A percentile compares a stretch with the other conserved stretches of the same genome.
Evolutionary conservation across 2,888 invertebrate species (phyloP).

Genomic region (Plagiodera versicolora): DNA sequence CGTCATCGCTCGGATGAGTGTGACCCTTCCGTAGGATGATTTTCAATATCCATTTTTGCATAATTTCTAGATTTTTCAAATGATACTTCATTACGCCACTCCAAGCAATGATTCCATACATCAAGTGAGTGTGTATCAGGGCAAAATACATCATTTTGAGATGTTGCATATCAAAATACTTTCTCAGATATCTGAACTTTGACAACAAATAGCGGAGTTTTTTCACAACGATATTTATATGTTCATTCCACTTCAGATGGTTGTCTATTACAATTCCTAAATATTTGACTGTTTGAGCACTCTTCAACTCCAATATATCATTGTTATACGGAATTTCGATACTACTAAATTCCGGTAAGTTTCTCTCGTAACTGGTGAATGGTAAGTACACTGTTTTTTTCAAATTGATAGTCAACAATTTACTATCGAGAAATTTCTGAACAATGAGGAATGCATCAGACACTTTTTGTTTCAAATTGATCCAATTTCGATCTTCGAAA

Average conservation of each 20-base stretch:
- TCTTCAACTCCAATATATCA: neutral
- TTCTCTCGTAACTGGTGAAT: neutral
- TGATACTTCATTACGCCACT: neutral
- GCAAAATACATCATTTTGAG: neutral
- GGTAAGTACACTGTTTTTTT: neutral
- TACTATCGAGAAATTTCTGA: too few relatives aligned
- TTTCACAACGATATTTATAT: neutral
- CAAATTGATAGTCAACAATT: neutral
- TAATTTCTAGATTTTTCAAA: conserved; percentile 2
- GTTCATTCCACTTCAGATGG: neutral
- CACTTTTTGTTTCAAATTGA: too few relatives aligned
- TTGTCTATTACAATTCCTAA: neutral
- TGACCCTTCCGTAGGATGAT: too few relatives aligned
- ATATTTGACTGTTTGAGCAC: neutral
- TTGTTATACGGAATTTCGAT: neutral
- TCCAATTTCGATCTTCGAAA: too few relatives aligned
- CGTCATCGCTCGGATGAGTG: too few relatives aligned
- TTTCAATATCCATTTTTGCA: neutral
- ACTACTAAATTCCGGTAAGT: neutral
- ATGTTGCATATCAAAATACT: neutral
- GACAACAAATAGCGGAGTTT: neutral
- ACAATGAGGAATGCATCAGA: too few relatives aligned
- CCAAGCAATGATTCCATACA: neutral
- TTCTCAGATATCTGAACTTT: neutral
- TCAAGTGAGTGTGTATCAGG: neutral